These are phyloP conservation scores for Anarsia innoxiella DNA, from an alignment of 2,888 invertebrate genomes.

Conservation along the genomic window DNA sequence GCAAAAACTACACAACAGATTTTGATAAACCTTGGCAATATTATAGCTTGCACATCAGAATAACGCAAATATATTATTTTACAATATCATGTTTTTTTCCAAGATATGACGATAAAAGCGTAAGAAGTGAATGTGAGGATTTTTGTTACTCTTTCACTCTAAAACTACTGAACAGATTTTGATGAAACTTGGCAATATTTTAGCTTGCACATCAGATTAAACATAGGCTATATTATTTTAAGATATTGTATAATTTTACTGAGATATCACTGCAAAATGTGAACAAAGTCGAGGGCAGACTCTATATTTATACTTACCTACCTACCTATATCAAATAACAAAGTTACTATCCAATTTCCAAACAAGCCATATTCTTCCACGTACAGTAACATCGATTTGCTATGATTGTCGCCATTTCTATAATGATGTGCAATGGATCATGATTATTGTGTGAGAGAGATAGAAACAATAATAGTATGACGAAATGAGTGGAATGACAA, in stretches of 20 bases:
- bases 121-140: no score
- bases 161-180: not conserved
- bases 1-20: no score
- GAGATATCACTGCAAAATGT: no score
- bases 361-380: conserved; percentile 12
- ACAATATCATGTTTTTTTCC: conserved; percentile 2
- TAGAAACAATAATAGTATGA: conserved; percentile 19
- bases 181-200: not conserved
- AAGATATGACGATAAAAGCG: not conserved
- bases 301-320: no score
- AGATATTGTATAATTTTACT: no score
- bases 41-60: no score
- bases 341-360: conserved; percentile 1
- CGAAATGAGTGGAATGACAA: conserved; percentile 31
- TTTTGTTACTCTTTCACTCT: not conserved
- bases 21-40: no score
- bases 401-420: conserved; percentile 36
- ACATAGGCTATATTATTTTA: no score
- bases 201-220: no score
- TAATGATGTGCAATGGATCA: conserved; percentile 26
- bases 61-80: no score
- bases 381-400: conserved; percentile 19
- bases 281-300: no score
- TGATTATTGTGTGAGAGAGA: conserved; percentile 25
- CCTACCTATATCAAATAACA: no score